Base-by-base conservation (phyloP, 2,888 invertebrate genomes). In the Tridacna crocea region DNA sequence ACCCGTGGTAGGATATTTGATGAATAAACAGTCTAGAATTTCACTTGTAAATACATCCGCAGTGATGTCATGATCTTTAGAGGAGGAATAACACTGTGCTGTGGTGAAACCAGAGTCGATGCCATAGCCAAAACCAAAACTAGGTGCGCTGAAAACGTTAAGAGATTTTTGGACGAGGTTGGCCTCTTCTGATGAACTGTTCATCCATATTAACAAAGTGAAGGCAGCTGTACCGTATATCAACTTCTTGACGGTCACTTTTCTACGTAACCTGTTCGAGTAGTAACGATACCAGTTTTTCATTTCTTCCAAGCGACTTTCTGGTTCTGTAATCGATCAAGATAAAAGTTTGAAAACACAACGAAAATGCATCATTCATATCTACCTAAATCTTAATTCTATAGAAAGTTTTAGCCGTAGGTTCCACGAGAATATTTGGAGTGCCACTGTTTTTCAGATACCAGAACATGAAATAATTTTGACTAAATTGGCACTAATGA, bases 21-120 rank as follows among this genome's bases (percentile, higher is more conserved):
- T 51, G 24, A 70, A 26, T 26, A 70, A 51, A 51, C 51, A 70
- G 22, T 70, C 70, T 15, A 70, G 51, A 51, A 70, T 51, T 51
- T 70, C 70, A 51, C 70, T 51, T 51, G 51, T 70, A 17, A 70
- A 70, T 51, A 70, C 51, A 51, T 70, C 70, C 10, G 47, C 70
- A 2, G 70, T 70, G 24, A 70, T 70, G 27, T 70, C 70, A 24
- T 26, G 22, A 26, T 70, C 51, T 13, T 24, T 48, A 2, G 70
- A 48, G 0, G 70, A 70, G 0, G 70, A 70, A 70, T 51, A 51
- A 51, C 70, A 70, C 15, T 70, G 70, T 11, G 70, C 19, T 12
- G 70, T 70, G 19, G 70, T 47, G 24, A 70, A 26, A 12, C 24
- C 19, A 22, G 47, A 22, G n/a, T 24, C 51, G 47, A 19, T 13